These are phyloP conservation scores for Fratercula arctica DNA, from an alignment of 2,797 vertebrate species.

Conservation along the genomic window DNA sequence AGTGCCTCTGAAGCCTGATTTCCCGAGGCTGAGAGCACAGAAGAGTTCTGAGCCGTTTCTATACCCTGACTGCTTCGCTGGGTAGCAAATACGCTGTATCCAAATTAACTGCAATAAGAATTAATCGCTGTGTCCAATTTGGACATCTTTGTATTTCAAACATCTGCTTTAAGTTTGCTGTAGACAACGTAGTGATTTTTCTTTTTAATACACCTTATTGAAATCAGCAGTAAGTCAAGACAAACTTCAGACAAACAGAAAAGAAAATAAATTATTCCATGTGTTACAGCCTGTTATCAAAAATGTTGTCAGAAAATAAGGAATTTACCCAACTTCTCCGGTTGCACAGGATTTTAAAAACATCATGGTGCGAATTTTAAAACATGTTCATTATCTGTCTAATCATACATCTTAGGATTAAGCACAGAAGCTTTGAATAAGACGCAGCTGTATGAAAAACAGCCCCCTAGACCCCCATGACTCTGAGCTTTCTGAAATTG, in stretches of 20 bases:
- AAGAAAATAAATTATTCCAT: background rate
- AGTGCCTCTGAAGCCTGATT: constrained; percentile 54
- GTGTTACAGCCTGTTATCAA: background rate
- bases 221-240: background rate
- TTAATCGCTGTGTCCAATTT: background rate
- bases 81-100: background rate
- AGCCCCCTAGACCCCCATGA: background rate
- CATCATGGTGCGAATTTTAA: background rate
- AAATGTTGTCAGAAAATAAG: background rate
- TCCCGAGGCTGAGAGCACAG: background rate
- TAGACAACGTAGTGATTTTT: background rate
- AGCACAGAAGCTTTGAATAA: background rate
- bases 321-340: background rate
- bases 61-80: background rate
- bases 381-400: background rate
- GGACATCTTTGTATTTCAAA: constrained; percentile 49
- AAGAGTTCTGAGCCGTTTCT: background rate
- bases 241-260: background rate
- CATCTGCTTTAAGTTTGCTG: constrained; percentile 28
- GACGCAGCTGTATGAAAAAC: constrained; percentile 13
- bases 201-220: background rate
- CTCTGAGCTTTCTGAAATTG: background rate
- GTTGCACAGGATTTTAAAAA: background rate
- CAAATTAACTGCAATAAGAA: constrained; percentile 20
- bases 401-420: background rate